Evolutionary conservation across 2,888 invertebrate genomes (phyloP).

Genomic region (Clanis bilineata): DNA sequence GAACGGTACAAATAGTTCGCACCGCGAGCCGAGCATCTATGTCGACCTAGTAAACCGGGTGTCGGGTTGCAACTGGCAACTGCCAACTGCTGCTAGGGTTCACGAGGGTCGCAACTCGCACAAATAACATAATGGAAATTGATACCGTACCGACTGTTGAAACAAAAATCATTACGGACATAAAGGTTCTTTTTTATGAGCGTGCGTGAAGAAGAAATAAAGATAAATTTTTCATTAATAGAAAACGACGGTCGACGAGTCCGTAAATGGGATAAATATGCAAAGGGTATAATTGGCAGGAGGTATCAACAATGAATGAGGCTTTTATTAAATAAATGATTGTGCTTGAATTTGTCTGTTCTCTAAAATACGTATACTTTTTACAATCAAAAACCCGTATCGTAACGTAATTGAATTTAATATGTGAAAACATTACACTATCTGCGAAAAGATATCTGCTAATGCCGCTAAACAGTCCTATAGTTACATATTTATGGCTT

Average conservation of each 20-base stretch:
- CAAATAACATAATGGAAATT: slow-evolving; percentile 37
- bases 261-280: slow-evolving; percentile 7
- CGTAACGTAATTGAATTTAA: slow-evolving; percentile 7
- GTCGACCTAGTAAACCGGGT: slow-evolving; percentile 61
- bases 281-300: slow-evolving; percentile 3
- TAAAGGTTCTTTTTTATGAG: slow-evolving; percentile 6
- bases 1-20: slow-evolving; percentile 74
- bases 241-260: not conserved
- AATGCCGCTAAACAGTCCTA: slow-evolving; percentile 35
- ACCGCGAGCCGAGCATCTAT: slow-evolving; percentile 55
- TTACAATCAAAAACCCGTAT: slow-evolving; percentile 1
- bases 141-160: slow-evolving; percentile 21
- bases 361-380: not conserved
- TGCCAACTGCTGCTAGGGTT: slow-evolving; percentile 37
- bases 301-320: not conserved
- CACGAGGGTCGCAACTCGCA: slow-evolving; percentile 26
- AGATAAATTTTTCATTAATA: slow-evolving; percentile 6
- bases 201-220: slow-evolving; percentile 7
- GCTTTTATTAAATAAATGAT: not conserved
- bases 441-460: slow-evolving; percentile 32
- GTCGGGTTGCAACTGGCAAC: no score
- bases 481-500: slow-evolving; percentile 42
- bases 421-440: slow-evolving; percentile 30
- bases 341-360: not conserved
- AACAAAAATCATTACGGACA: slow-evolving; percentile 13